phyloP scores from a whole-genome alignment of 2,888 invertebrate genomes.

The Polydrusus pterygomalis region DNA sequence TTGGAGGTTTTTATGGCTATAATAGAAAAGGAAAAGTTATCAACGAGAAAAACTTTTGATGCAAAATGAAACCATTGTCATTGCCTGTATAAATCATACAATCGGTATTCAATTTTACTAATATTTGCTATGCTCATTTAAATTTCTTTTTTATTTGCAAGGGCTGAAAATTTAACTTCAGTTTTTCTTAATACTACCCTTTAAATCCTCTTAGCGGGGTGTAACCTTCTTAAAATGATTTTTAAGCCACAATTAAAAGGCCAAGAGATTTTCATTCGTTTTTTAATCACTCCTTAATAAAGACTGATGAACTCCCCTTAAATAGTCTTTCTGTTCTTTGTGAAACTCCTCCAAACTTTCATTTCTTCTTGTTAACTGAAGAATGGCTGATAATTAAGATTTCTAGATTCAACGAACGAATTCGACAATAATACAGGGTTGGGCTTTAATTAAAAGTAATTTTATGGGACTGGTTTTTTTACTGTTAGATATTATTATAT shows the following conservation, averaged over 20 bases:
- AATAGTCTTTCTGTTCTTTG: slow-evolving; percentile 47
- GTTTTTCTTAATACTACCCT: not conserved
- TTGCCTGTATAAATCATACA: too few species aligned
- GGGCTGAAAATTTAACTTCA: not conserved
- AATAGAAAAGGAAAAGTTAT: slow-evolving; percentile 44
- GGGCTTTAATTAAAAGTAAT: slow-evolving; percentile 10
- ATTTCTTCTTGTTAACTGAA: slow-evolving; percentile 63
- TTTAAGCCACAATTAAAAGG: slow-evolving; percentile 47
- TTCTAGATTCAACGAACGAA: slow-evolving; percentile 53
- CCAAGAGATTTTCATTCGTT: slow-evolving; percentile 51
- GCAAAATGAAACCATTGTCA: too few species aligned
- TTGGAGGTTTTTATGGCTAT: slow-evolving; percentile 45
- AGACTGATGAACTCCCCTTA: slow-evolving; percentile 60
- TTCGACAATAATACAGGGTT: slow-evolving; percentile 29
- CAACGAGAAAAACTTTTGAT: slow-evolving; percentile 1
- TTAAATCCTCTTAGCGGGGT: slow-evolving; percentile 24
- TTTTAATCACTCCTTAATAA: slow-evolving; percentile 58
- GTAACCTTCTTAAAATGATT: slow-evolving; percentile 31
- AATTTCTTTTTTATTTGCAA: too few species aligned
- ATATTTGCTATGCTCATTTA: too few species aligned
- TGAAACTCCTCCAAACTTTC: slow-evolving; percentile 59
- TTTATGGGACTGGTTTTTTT: too few species aligned
- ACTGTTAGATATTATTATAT: too few species aligned
- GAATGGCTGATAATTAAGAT: slow-evolving; percentile 65
- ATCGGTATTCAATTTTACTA: too few species aligned